Evolutionary conservation across 2,888 invertebrate genomes (phyloP).

Genomic region (Sepiola atlantica): DNA sequence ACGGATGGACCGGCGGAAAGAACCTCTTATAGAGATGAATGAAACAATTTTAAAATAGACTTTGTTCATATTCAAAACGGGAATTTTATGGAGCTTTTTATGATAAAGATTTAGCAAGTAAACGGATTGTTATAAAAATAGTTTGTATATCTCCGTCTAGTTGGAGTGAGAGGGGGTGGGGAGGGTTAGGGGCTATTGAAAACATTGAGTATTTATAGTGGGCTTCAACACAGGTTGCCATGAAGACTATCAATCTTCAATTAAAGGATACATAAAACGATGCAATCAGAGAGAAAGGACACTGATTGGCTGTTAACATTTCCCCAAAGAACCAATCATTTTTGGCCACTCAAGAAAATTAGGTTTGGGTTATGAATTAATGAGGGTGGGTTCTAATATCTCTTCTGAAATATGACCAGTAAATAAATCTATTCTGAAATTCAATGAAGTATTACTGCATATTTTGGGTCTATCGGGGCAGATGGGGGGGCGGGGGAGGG

Average conservation of each 20-base stretch:
- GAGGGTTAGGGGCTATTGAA: neutral
- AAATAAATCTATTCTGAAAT: neutral
- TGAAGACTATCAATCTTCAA: neutral
- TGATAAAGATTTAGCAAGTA: neutral
- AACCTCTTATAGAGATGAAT: too few species aligned
- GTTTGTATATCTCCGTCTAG: neutral
- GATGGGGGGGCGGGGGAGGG: too few species aligned
- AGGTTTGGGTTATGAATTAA: neutral
- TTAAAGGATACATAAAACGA: neutral
- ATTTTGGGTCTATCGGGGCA: neutral
- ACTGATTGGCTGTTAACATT: neutral
- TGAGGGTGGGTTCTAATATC: neutral
- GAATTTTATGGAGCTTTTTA: neutral
- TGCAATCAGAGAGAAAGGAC: neutral
- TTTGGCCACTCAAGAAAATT: neutral
- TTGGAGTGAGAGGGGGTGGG: neutral
- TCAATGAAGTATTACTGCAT: neutral
- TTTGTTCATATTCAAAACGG: neutral
- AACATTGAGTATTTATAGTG: neutral
- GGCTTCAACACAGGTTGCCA: neutral
- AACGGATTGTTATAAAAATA: neutral
- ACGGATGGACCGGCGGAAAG: too few species aligned
- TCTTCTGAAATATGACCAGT: neutral
- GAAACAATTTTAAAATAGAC: too few species aligned
- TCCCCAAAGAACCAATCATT: neutral